A percentile compares a stretch with the other conserved stretches of the same genome.
Conservation (phyloP, 2,113 vertebrate species). For the Chelonoidis abingdonii region DNA sequence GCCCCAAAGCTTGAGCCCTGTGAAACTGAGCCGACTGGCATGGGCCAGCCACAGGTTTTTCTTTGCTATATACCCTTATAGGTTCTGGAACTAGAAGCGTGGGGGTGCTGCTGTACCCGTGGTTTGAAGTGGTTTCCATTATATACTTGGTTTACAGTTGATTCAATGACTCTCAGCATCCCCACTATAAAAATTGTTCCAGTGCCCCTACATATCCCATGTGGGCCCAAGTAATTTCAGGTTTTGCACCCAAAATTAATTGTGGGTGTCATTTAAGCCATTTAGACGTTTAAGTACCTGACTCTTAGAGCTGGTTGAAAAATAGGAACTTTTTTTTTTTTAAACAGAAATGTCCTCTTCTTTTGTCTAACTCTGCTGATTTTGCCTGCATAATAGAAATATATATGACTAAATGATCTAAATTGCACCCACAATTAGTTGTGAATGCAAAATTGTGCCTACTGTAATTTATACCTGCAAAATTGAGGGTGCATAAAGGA, state of each 20-base stretch:
- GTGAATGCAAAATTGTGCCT: fast-evolving
- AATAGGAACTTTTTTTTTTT: not conserved
- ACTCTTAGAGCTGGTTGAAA: not conserved
- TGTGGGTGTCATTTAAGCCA: not conserved
- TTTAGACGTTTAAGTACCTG: not conserved
- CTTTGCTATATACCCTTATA: no score
- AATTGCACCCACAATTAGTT: not conserved
- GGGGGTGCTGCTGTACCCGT: no score
- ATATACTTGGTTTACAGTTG: no score
- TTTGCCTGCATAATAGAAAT: not conserved
- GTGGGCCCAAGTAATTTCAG: no score
- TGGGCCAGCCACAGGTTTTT: no score
- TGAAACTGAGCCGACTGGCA: no score
- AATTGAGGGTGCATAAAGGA: not conserved
- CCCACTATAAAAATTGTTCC: no score
- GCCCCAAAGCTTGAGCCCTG: no score
- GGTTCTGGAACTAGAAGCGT: no score
- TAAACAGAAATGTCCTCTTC: not conserved
- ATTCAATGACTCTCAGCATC: no score
- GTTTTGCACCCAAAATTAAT: not conserved
- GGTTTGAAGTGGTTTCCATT: no score
- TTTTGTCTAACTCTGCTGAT: not conserved
- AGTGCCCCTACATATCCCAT: no score
- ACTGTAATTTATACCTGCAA: not conserved
- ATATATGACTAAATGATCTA: not conserved